Conservation (phyloP, 1,140 invertebrate species). For the Diorhabda elongata region DNA sequence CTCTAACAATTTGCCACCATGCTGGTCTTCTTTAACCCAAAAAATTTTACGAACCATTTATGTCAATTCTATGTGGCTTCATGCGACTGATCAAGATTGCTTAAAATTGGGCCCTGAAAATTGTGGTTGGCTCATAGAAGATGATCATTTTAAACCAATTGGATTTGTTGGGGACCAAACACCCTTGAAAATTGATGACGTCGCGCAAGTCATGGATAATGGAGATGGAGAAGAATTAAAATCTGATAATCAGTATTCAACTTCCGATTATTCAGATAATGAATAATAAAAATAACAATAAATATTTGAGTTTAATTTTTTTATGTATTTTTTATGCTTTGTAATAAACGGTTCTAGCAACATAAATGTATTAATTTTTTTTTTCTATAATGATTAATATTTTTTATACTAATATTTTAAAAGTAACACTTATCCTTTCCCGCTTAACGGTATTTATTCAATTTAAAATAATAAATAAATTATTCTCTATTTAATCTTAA, state of each 20-base stretch:
- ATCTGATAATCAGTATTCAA: slow-evolving; percentile 10
- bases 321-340: slow-evolving; percentile 7
- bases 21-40: too few species aligned
- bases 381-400: slow-evolving; percentile 9
- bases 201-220: too few species aligned
- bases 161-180: too few species aligned
- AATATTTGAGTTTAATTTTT: slow-evolving; percentile 10
- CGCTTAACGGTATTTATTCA: slow-evolving; percentile 6
- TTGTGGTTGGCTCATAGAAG: slow-evolving; percentile 16
- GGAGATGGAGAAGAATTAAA: slow-evolving; percentile 10
- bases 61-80: too few species aligned
- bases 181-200: too few species aligned
- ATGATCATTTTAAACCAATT: slow-evolving; percentile 18
- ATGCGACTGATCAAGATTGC: slow-evolving; percentile 13
- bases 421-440: slow-evolving; percentile 11
- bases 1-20: too few species aligned
- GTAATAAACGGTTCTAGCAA: slow-evolving; percentile 8
- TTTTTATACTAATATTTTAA: slow-evolving; percentile 4
- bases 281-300: slow-evolving; percentile 13
- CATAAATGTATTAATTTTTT: slow-evolving; percentile 10
- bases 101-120: slow-evolving; percentile 16
- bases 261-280: slow-evolving; percentile 6
- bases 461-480: slow-evolving; percentile 7
- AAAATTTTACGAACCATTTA: too few species aligned
- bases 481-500: slow-evolving; percentile 9